Conservation (phyloP, 2,888 invertebrate genomes). For the Lottia gigantea region DNA sequence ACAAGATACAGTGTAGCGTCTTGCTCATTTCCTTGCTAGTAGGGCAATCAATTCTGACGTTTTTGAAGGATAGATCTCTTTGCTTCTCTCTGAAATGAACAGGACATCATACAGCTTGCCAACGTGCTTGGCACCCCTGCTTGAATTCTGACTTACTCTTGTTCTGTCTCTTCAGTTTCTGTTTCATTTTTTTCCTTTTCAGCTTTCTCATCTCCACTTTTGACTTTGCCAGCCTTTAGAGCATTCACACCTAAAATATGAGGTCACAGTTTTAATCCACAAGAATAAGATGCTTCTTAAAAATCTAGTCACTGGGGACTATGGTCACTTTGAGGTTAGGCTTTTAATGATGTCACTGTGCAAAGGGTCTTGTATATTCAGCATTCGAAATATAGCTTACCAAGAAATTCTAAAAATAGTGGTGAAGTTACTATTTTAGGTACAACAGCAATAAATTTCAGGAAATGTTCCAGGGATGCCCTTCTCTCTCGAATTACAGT, state of each 20-base stretch:
- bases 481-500: slow-evolving; percentile 49
- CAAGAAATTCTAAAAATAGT: slow-evolving; percentile 55
- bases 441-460: slow-evolving; percentile 52
- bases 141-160: no score
- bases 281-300: neutral
- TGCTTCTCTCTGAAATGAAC: no score
- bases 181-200: slow-evolving; percentile 12
- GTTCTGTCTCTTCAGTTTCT: neutral
- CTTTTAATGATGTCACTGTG: no score
- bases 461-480: slow-evolving; percentile 42
- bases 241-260: slow-evolving; percentile 43
- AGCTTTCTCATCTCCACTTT: slow-evolving; percentile 26
- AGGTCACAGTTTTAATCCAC: neutral
- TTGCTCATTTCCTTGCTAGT: no score
- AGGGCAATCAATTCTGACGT: no score
- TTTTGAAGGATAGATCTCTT: neutral
- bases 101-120: neutral
- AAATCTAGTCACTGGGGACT: no score
- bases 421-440: slow-evolving; percentile 45
- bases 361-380: no score
- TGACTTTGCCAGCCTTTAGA: slow-evolving; percentile 39
- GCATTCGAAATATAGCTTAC: no score
- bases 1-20: neutral
- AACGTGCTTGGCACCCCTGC: no score
- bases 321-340: no score